A percentile compares a stretch with the other conserved stretches of the same genome.
Conservation (phyloP, 1,140 invertebrate species). For the Gryllus bimaculatus region DNA sequence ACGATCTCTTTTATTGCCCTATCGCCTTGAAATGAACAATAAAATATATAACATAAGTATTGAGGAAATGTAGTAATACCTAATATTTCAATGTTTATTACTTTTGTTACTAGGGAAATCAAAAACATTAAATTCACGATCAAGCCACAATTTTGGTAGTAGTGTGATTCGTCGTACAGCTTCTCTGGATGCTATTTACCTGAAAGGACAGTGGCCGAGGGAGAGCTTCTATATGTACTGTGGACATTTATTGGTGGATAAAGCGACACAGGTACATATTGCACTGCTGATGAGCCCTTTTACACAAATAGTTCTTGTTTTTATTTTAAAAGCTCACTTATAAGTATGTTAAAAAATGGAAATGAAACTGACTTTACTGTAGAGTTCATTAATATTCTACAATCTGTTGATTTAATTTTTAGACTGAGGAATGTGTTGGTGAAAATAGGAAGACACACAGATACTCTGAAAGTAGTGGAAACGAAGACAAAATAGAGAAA, state of each 20-base stretch:
- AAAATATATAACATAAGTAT: no score
- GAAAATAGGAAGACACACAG: slow-evolving; percentile 41
- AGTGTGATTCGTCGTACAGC: slow-evolving; percentile 61
- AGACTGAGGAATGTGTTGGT: slow-evolving; percentile 58
- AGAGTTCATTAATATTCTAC: slow-evolving; percentile 17
- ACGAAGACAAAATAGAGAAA: slow-evolving; percentile 44
- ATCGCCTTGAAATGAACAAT: no score
- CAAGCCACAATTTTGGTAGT: slow-evolving; percentile 36
- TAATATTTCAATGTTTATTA: not conserved
- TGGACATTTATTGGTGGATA: slow-evolving; percentile 58
- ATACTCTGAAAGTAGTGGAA: slow-evolving; percentile 28
- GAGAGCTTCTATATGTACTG: slow-evolving; percentile 55
- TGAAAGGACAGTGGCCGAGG: slow-evolving; percentile 64
- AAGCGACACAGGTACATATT: slow-evolving; percentile 57
- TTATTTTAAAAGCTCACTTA: not conserved
- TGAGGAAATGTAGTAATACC: not conserved
- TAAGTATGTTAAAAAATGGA: not conserved
- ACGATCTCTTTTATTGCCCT: no score
- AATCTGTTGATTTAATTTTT: slow-evolving; percentile 25
- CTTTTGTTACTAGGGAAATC: slow-evolving; percentile 45
- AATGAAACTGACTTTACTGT: slow-evolving; percentile 7
- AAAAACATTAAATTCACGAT: slow-evolving; percentile 42
- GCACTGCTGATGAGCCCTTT: not conserved
- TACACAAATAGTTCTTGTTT: not conserved
- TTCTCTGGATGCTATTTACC: slow-evolving; percentile 64